Conservation (phyloP, 2,113 vertebrate genomes). For the Calcarius ornatus region DNA sequence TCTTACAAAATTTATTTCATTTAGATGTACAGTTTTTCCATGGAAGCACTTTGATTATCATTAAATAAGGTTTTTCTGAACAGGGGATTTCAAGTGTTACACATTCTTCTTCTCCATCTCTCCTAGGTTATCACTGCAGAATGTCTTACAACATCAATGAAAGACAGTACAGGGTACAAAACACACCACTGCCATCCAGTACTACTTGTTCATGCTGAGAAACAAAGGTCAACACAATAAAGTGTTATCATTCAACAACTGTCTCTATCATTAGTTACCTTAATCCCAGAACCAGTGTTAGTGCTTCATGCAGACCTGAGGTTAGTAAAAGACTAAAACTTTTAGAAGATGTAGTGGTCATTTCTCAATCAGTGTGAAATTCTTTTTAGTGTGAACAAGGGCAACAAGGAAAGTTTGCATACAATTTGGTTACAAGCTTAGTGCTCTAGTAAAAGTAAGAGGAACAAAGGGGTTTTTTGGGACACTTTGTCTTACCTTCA, state of each 20-base stretch:
- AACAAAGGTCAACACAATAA: slow-evolving; percentile 75
- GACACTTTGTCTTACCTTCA: slow-evolving; percentile 94
- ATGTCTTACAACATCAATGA: slow-evolving; percentile 62
- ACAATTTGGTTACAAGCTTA: slow-evolving; percentile 76
- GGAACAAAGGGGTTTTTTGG: slow-evolving; percentile 74
- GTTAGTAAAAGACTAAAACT: slow-evolving; percentile 75
- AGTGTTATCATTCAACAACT: slow-evolving; percentile 70
- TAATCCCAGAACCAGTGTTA: slow-evolving; percentile 79
- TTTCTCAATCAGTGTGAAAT: slow-evolving; percentile 73
- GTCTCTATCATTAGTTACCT: slow-evolving; percentile 74
- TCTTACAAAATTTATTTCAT: background rate
- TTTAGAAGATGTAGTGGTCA: slow-evolving; percentile 71
- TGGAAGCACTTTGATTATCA: slow-evolving; percentile 15
- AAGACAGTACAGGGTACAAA: slow-evolving; percentile 75
- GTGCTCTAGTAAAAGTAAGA: slow-evolving; percentile 74
- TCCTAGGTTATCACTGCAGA: slow-evolving; percentile 47
- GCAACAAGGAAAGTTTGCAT: slow-evolving; percentile 73
- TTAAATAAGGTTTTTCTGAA: slow-evolving; percentile 15
- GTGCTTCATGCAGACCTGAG: slow-evolving; percentile 82
- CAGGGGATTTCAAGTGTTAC: slow-evolving; percentile 44
- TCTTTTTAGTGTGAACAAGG: slow-evolving; percentile 79
- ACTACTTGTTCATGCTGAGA: slow-evolving; percentile 81
- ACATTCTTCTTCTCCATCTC: slow-evolving; percentile 57
- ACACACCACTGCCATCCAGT: slow-evolving; percentile 71
- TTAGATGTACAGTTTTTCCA: slow-evolving; percentile 10